phyloP scores from a whole-genome alignment of 2,797 vertebrate species.

The Gouania willdenowi region DNA sequence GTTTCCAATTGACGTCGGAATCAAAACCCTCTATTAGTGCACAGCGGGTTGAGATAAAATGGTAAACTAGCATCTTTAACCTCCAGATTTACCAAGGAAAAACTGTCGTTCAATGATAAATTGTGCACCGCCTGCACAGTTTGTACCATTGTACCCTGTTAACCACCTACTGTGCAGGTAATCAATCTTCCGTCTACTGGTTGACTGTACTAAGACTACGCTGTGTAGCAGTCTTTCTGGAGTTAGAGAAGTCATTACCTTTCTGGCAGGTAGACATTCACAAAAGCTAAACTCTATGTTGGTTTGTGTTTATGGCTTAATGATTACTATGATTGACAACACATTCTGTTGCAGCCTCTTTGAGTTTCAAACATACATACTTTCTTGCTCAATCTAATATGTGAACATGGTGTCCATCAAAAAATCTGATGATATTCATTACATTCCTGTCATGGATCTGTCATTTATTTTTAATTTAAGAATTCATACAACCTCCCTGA shows the following conservation, averaged over 20 bases:
- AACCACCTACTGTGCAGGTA: conserved; percentile 36
- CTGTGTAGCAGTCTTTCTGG: conserved; percentile 9
- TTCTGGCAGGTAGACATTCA: conserved; percentile 43
- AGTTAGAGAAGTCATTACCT: conserved; percentile 6
- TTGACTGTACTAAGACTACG: conserved; percentile 10
- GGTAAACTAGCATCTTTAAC: conserved; percentile 20
- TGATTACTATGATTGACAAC: background rate
- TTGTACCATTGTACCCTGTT: conserved; percentile 22
- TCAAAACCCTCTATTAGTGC: too few relatives aligned
- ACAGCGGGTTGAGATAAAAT: too few relatives aligned
- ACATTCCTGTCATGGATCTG: conserved; percentile 16
- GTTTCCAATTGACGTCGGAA: too few relatives aligned
- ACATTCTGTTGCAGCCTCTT: conserved; percentile 1
- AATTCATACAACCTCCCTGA: conserved; percentile 24
- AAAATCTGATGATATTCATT: conserved; percentile 6
- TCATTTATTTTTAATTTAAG: conserved; percentile 51
- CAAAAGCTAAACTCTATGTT: background rate
- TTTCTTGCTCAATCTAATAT: background rate
- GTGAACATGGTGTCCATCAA: background rate
- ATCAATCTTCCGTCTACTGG: conserved; percentile 45
- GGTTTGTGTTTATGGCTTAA: conserved; percentile 3
- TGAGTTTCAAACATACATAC: background rate
- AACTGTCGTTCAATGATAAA: background rate
- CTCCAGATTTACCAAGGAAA: background rate
- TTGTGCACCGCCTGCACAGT: conserved; percentile 10